Base-by-base conservation (phyloP, 1,140 invertebrate genomes). In the Sinella curviseta region DNA sequence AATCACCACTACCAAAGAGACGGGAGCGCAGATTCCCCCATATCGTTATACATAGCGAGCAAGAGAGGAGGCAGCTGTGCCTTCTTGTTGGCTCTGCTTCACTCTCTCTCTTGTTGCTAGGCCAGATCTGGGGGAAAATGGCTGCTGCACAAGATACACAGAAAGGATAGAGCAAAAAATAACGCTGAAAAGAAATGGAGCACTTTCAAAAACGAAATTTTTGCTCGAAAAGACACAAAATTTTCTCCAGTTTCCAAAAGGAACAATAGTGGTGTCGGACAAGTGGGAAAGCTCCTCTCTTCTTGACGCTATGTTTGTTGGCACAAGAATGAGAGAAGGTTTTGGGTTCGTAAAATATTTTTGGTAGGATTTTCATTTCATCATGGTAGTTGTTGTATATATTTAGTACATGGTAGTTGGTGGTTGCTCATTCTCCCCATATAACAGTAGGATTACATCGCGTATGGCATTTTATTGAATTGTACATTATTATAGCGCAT, bases 261-360 rank as follows among this genome's bases (percentile, higher is more conserved):
- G 24, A 16, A 60, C 57, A 26, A 3, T 60, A n/a, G 14, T n/a
- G 4, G 4, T 26, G 39, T 14, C 24, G 57, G 24, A n/a, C 14
- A 17, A n/a, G 8, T 70, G 31, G 65, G 31, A 70, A 70, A 30
- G 30, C 2, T 2, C 57, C 48, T 55, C n/a, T n/a, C 34, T 55
- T 57, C 75, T 48, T 36, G 16, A 67, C 33, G 16, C 36, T 74
- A 35, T 48, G 48, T 81, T 81, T 81, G 80, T 79, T 81, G 80
- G 80, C 77, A 77, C 80, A 79, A 81, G 80, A 81, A 81, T 81
- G 80, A 81, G 80, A 75, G 65, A n/a, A 70, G 65, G 65, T 70
- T 70, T 70, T 70, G 65, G 65, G 76, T 79, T 81, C 78, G 75
- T 79, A 79, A 81, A 79, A 77, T 81, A 78, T 77, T 79, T 79